Evolutionary conservation across 2,113 vertebrate species (phyloP), one percentile per base, ranked within the genome.

Genomic region (Bubo scandiacus): DNA sequence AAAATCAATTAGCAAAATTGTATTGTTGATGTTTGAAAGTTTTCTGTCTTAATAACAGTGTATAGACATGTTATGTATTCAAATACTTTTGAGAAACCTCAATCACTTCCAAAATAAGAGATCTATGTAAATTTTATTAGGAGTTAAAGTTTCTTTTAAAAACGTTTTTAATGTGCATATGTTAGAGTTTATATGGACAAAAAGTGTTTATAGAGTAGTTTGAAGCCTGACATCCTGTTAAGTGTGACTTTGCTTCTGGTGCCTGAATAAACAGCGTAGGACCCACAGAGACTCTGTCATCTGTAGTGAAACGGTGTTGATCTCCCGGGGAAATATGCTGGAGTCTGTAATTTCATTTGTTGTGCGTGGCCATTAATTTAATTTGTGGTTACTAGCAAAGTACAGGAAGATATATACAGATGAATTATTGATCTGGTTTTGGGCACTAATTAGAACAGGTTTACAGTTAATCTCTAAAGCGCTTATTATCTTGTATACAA

Each of bases 401-500:
- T 84, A 29, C 67, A 92, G 86, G 90, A 97, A 93, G 77, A 97
- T 93, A 66, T 42, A 96, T 70, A 68, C 63, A 87, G 86, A 94
- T 94, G 52, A 98, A 95, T 97, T 97, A 98, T 96, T 98, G 97
- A 97, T 98, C 97, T 95, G 47, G n/a, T 93, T 95, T 98, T 74
- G 94, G 80, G 51, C 87, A 90, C 82, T 97, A 94, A 97, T 94
- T 94, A 95, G 77, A 97, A 65, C 36, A 94, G 62, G 87, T 95
- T 97, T 96, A 51, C 54, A 92, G 90, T 88, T 97, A 67, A 97
- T 95, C 83, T 96, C 75, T 90, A 86, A 95, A 93, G 70, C 71
- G 74, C 47, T 94, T 87, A 85, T 96, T 66, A 73, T 96, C 81
- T 81, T 92, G 34, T 19, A 61, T 78, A 77, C 55, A 96, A 95